These are phyloP conservation scores for Synergus laeviventris DNA, from an alignment of 2,888 invertebrate genomes.

Conservation along the genomic window DNA sequence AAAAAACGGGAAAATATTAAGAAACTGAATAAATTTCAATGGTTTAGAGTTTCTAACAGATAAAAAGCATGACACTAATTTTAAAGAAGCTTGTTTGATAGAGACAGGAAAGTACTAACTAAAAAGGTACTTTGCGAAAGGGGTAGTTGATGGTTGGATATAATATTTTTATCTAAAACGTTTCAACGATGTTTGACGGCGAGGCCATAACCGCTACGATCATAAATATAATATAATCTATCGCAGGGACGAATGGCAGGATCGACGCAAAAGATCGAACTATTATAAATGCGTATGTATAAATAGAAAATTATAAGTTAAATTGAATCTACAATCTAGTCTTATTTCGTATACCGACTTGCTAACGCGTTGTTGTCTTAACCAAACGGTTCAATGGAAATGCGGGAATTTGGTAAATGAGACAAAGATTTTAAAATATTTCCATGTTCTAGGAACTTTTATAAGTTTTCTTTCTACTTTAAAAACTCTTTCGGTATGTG, in stretches of 20 bases:
- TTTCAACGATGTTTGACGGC: conserved; percentile 16
- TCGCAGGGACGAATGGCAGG: conserved; percentile 35
- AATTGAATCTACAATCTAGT: conserved; percentile 28
- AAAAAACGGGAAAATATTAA: too few relatives aligned
- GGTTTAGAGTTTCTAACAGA: background rate
- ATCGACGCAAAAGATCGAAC: conserved; percentile 16
- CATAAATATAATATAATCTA: conserved; percentile 40
- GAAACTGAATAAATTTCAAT: background rate
- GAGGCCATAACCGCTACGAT: conserved; percentile 28
- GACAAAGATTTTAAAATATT: conserved; percentile 23
- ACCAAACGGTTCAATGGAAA: background rate
- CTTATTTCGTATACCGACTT: conserved; percentile 32
- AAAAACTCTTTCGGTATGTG: conserved; percentile 14
- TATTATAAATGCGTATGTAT: conserved; percentile 36
- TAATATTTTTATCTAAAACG: conserved; percentile 36
- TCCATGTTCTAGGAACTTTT: conserved; percentile 24
- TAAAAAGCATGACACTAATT: background rate
- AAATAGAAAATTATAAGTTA: conserved; percentile 33
- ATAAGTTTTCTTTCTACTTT: conserved; percentile 19
- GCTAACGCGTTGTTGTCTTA: background rate
- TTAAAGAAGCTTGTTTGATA: background rate
- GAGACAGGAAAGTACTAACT: conserved; percentile 16
- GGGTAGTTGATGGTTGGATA: conserved; percentile 3
- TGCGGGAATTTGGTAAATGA: conserved; percentile 13
- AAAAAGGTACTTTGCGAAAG: conserved; percentile 11